These are phyloP conservation scores for Chymomyza caudatula DNA, from an alignment of 2,888 invertebrate species.

Conservation along the genomic window DNA sequence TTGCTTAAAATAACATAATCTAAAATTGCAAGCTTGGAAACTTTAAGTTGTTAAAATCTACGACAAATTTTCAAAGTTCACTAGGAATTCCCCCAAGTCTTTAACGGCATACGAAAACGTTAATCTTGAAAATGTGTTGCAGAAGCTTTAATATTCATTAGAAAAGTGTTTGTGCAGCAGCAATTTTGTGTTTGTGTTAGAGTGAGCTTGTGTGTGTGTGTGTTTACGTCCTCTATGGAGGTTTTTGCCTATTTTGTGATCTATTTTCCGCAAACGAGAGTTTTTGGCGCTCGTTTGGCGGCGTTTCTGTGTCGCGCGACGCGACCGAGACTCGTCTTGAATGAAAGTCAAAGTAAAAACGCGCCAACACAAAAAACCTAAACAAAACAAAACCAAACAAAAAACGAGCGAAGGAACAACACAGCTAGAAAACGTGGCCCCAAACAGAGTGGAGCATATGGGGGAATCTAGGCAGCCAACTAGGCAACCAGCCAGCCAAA, in stretches of 20 bases:
- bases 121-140: conserved; percentile 1
- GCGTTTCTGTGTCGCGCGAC: conserved; percentile 62
- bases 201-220: conserved; percentile 17
- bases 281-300: conserved; percentile 51
- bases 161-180: conserved; percentile 24
- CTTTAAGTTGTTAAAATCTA: too few relatives aligned
- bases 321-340: conserved; percentile 66
- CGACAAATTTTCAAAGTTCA: too few relatives aligned
- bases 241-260: conserved; percentile 68
- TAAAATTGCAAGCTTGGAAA: too few relatives aligned
- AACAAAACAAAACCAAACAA: conserved; percentile 73
- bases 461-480: conserved; percentile 31
- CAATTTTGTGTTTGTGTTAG: not conserved
- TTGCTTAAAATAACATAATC: too few relatives aligned
- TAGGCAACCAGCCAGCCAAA: conserved; percentile 7
- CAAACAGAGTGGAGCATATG: too few relatives aligned
- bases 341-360: conserved; percentile 77
- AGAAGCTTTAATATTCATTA: conserved; percentile 58
- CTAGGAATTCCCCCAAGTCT: not conserved
- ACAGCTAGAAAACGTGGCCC: conserved; percentile 13
- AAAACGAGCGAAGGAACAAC: conserved; percentile 42
- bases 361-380: conserved; percentile 68
- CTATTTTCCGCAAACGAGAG: conserved; percentile 59
- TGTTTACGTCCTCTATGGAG: conserved; percentile 34
- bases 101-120: not conserved